Evolutionary conservation across 2,797 vertebrate species (phyloP).

Genomic region (Serranus cabrilla): DNA sequence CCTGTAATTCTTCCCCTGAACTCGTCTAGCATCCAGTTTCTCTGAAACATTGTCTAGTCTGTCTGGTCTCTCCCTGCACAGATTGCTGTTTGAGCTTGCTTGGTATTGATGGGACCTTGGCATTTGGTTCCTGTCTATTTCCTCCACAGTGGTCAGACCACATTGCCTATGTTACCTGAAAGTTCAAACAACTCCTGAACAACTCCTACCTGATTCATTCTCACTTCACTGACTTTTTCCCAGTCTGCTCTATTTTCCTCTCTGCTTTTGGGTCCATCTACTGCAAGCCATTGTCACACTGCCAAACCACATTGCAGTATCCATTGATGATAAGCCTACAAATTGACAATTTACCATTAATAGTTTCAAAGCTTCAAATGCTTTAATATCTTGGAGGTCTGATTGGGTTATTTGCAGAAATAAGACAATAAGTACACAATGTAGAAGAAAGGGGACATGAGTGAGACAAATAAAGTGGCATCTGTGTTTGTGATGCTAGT

Average conservation of each 20-base stretch:
- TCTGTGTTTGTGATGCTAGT: conserved; percentile 73
- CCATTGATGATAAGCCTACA: conserved; percentile 28
- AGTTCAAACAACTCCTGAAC: neutral
- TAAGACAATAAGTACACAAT: conserved; percentile 38
- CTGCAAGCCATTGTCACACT: conserved; percentile 19
- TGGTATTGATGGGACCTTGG: neutral
- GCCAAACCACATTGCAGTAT: conserved; percentile 5
- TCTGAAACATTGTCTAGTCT: neutral
- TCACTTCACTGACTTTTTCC: neutral
- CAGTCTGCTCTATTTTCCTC: neutral
- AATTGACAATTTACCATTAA: conserved; percentile 17
- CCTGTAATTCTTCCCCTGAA: conserved; percentile 23
- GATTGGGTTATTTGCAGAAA: conserved; percentile 41
- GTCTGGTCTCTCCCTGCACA: neutral
- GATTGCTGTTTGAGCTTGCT: neutral
- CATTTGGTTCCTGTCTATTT: neutral
- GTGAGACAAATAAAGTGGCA: conserved; percentile 65
- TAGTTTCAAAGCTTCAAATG: conserved; percentile 28
- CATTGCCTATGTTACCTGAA: neutral
- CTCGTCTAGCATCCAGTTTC: neutral
- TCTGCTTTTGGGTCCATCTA: conserved; percentile 7
- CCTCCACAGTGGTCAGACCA: neutral
- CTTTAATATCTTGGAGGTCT: conserved; percentile 45
- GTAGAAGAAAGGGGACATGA: conserved; percentile 42
- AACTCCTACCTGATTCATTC: neutral